Evolutionary conservation across 1,140 invertebrate species (phyloP).

Genomic region (Platorchestia sp.): DNA sequence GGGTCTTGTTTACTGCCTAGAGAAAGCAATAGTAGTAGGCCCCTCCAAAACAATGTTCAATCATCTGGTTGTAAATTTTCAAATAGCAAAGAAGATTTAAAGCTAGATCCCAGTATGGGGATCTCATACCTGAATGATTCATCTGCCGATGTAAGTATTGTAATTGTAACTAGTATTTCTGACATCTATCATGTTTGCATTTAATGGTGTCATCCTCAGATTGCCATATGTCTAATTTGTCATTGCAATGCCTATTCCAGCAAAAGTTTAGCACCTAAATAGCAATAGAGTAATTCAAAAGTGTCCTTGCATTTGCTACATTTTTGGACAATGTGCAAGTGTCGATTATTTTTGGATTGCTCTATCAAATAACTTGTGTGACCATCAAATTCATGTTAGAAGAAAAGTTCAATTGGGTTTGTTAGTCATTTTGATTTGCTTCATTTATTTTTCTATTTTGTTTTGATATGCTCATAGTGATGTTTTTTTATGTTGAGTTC

Average conservation of each 20-base stretch:
- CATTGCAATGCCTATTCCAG: background rate
- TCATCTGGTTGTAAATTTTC: background rate
- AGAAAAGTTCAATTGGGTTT: too few relatives aligned
- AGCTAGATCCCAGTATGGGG: background rate
- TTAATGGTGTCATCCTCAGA: background rate
- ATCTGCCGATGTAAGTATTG: background rate
- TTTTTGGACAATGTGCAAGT: too few relatives aligned
- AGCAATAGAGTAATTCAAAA: background rate
- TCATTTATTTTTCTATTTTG: too few relatives aligned
- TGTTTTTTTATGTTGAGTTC: too few relatives aligned
- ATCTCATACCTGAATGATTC: background rate
- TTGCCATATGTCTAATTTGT: background rate
- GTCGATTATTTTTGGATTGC: too few relatives aligned
- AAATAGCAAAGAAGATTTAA: background rate
- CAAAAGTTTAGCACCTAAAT: background rate
- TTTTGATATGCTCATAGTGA: too few relatives aligned
- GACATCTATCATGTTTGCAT: background rate
- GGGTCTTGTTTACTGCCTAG: background rate
- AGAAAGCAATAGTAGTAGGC: background rate
- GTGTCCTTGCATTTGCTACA: background rate
- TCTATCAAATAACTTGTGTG: too few relatives aligned
- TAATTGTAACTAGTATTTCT: background rate
- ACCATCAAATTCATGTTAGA: too few relatives aligned
- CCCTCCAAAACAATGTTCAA: background rate
- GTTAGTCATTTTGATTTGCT: too few relatives aligned